These are phyloP conservation scores for Aldabrachelys gigantea DNA, from an alignment of 2,113 vertebrate genomes.

Conservation along the genomic window DNA sequence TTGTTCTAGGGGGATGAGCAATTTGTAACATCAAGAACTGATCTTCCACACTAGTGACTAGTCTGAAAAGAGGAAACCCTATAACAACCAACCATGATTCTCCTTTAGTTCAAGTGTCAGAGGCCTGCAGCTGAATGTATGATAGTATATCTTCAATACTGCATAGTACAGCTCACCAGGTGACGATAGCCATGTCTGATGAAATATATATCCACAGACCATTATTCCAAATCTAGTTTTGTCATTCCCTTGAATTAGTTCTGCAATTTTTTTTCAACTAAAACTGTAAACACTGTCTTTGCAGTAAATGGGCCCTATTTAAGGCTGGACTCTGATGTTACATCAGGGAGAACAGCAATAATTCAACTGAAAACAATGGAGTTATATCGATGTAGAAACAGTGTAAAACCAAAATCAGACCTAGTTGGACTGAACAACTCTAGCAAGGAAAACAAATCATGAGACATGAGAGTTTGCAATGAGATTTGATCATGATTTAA, in stretches of 20 bases:
- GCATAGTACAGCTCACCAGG: not conserved
- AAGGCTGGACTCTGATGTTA: not conserved
- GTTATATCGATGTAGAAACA: not conserved
- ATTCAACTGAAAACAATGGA: not conserved
- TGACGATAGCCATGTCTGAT: not conserved
- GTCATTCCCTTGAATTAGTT: not conserved
- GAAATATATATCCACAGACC: not conserved
- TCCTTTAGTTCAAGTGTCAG: not conserved
- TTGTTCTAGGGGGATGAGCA: not conserved
- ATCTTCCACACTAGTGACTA: slow-evolving; percentile 37
- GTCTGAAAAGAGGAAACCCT: slow-evolving; percentile 49
- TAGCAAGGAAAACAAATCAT: not conserved
- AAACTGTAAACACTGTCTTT: slow-evolving; percentile 11
- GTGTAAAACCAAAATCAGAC: not conserved
- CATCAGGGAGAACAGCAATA: slow-evolving; percentile 5
- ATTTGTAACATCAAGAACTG: slow-evolving; percentile 22
- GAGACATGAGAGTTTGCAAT: not conserved
- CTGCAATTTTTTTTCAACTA: not conserved
- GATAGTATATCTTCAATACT: not conserved
- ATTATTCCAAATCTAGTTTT: not conserved
- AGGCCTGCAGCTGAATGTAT: not conserved
- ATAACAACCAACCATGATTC: slow-evolving; percentile 55
- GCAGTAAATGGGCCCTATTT: not conserved
- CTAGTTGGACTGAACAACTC: not conserved
- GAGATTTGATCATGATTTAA: not conserved